Percentiles rank a stretch among this genome's conserved stretches.
Conservation (phyloP, 2,888 invertebrate genomes). For the Caenorhabditis sp. region DNA sequence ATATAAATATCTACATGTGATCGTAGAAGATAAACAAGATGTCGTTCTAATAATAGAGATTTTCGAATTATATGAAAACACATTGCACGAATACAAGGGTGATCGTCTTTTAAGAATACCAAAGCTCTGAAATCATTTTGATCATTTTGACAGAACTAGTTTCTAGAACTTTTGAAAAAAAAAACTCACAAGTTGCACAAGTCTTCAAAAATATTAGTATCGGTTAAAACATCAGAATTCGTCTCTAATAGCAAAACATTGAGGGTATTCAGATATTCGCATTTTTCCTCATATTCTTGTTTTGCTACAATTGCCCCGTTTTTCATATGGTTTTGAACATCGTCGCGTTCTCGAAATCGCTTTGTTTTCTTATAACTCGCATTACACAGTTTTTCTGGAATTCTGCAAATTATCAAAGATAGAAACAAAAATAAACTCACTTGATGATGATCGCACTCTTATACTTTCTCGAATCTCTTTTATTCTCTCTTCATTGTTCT, state of each 20-base stretch:
- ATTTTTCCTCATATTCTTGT: slow-evolving; percentile 33
- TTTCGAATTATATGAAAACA: slow-evolving; percentile 48
- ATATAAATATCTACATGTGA: slow-evolving; percentile 54
- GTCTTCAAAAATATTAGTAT: slow-evolving; percentile 40
- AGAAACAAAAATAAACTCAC: slow-evolving; percentile 9
- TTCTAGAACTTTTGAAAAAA: no score
- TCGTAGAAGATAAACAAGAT: slow-evolving; percentile 48
- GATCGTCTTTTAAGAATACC: slow-evolving; percentile 49
- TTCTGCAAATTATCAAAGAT: neutral
- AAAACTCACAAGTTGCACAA: slow-evolving; percentile 35
- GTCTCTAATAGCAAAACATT: slow-evolving; percentile 21
- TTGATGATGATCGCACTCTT: slow-evolving; percentile 12
- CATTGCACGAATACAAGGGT: slow-evolving; percentile 54
- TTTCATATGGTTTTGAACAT: slow-evolving; percentile 20
- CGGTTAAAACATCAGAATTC: slow-evolving; percentile 20
- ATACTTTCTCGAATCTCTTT: slow-evolving; percentile 36
- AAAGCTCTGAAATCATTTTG: slow-evolving; percentile 13
- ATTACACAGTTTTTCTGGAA: slow-evolving; percentile 15
- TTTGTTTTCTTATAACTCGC: slow-evolving; percentile 9
- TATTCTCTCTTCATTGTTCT: slow-evolving; percentile 22
- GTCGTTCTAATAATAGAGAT: slow-evolving; percentile 39
- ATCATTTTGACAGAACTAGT: slow-evolving; percentile 1
- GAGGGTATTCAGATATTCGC: slow-evolving; percentile 35
- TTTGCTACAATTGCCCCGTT: slow-evolving; percentile 6
- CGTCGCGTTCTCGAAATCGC: slow-evolving; percentile 16